These are phyloP conservation scores for Drosophila persimilis DNA, from an alignment of 1,140 invertebrate genomes.

Conservation along the genomic window DNA sequence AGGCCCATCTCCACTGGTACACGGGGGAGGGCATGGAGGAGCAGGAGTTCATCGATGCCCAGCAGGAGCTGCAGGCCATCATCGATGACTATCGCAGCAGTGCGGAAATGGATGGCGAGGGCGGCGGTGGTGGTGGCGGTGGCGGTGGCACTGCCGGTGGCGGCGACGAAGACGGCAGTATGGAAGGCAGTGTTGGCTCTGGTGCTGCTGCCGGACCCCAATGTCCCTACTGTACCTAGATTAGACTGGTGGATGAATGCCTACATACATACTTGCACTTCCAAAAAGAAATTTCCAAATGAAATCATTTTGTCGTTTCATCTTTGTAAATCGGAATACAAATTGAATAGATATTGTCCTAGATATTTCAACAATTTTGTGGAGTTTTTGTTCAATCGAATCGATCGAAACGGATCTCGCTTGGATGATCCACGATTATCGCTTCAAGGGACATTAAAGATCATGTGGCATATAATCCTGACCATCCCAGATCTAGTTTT, in stretches of 20 bases:
- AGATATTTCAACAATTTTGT: too few species aligned
- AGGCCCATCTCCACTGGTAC: slow-evolving; percentile 92
- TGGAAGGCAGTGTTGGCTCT: neutral
- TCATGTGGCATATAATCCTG: too few species aligned
- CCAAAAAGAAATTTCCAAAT: neutral
- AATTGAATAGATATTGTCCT: too few species aligned
- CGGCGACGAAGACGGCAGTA: slow-evolving; percentile 5
- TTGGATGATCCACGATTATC: too few species aligned
- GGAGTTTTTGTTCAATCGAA: too few species aligned
- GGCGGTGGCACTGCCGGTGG: neutral
- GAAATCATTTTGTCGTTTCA: neutral
- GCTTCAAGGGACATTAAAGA: too few species aligned
- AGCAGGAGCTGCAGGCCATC: slow-evolving; percentile 79
- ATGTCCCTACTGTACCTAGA: slow-evolving; percentile 32
- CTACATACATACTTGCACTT: too few species aligned
- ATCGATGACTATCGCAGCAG: slow-evolving; percentile 72
- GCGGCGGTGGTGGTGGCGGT: neutral
- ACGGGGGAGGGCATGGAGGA: slow-evolving; percentile 93
- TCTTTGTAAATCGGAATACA: neutral
- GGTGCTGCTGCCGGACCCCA: neutral
- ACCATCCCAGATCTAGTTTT: too few species aligned
- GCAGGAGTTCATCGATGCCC: slow-evolving; percentile 90
- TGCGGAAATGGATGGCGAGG: slow-evolving; percentile 24
- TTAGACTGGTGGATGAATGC: neutral
- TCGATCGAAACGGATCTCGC: too few species aligned